Evolutionary conservation across 2,797 vertebrate species (phyloP).

Genomic region (Gallinago stenura): DNA sequence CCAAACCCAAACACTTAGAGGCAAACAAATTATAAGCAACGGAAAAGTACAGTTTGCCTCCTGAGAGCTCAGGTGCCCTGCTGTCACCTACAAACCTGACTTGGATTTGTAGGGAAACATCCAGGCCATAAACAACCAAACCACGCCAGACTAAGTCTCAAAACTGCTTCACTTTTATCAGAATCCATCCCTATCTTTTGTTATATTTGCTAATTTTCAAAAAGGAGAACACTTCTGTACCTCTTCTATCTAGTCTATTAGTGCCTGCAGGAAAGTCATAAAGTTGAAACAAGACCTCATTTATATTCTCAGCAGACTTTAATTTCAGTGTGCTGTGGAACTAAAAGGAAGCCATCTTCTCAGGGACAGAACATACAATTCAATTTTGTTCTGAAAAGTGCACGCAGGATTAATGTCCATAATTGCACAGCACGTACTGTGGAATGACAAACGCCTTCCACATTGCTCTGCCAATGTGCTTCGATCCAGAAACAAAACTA

Average conservation of each 20-base stretch:
- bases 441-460: slow-evolving; percentile 43
- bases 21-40: not conserved
- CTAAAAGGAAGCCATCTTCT: slow-evolving; percentile 65
- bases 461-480: slow-evolving; percentile 30
- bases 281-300: slow-evolving; percentile 59
- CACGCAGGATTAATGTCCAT: slow-evolving; percentile 49
- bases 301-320: slow-evolving; percentile 63
- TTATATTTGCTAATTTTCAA: not conserved
- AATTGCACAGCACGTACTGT: slow-evolving; percentile 20
- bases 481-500: slow-evolving; percentile 33
- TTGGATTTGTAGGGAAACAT: not conserved
- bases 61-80: not conserved
- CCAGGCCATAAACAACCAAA: not conserved
- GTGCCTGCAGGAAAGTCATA: slow-evolving; percentile 38
- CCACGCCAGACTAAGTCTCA: not conserved
- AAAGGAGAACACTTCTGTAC: not conserved
- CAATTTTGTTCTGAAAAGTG: slow-evolving; percentile 63
- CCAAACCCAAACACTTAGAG: not conserved
- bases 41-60: not conserved
- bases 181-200: not conserved
- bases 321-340: slow-evolving; percentile 58
- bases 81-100: not conserved
- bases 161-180: not conserved
- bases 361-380: slow-evolving; percentile 70
- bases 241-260: not conserved